A percentile compares a stretch with the other conserved stretches of the same genome.
Conservation (phyloP, 2,888 invertebrate species). For the Cactoblastis cactorum region DNA sequence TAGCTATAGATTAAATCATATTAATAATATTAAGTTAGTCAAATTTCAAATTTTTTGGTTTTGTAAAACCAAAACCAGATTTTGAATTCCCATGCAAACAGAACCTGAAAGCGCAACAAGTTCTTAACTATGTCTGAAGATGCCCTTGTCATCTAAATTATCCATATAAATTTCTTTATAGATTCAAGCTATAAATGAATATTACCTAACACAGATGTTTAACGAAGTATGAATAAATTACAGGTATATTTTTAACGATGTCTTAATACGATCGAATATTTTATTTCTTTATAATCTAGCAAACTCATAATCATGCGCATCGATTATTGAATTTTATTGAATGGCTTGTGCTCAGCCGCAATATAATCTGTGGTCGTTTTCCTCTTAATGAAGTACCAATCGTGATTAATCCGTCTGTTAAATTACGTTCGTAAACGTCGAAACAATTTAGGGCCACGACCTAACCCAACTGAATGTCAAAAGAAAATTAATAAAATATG, state of each 20-base stretch:
- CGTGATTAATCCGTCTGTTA: slow-evolving; percentile 5
- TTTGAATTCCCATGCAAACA: no score
- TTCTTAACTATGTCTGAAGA: no score
- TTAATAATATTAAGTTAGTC: no score
- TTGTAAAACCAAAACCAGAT: no score
- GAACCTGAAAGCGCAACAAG: no score
- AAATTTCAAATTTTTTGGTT: no score
- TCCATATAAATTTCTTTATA: neutral
- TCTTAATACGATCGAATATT: neutral
- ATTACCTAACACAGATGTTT: neutral
- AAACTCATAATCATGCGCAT: neutral
- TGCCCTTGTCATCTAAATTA: no score
- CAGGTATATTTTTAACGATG: neutral
- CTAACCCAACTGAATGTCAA: slow-evolving; percentile 48
- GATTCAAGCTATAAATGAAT: neutral
- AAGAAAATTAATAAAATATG: slow-evolving; percentile 65
- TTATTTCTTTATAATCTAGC: slow-evolving; percentile 1
- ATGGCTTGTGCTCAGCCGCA: slow-evolving; percentile 2
- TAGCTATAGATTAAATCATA: no score
- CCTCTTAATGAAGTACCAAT: slow-evolving; percentile 6
- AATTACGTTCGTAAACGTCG: slow-evolving; percentile 35
- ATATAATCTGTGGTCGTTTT: neutral
- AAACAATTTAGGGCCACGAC: slow-evolving; percentile 52
- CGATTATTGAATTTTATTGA: slow-evolving; percentile 2
- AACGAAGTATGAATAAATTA: neutral